Percentiles rank a stretch among this genome's conserved stretches.
These are phyloP conservation scores for Polyodon spathula DNA, from an alignment of 2,113 vertebrate species.

Conservation along the genomic window DNA sequence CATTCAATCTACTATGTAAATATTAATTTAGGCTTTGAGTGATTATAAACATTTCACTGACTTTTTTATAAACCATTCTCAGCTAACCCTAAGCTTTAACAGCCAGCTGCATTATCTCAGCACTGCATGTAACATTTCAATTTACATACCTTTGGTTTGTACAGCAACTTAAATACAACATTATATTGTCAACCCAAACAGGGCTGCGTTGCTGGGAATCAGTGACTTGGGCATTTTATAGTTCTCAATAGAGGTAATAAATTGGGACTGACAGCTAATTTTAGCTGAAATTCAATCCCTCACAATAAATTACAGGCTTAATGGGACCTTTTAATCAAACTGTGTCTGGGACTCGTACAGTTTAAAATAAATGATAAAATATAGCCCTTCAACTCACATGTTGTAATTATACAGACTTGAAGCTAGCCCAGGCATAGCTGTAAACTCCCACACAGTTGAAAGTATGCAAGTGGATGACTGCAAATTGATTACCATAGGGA, in stretches of 20 bases:
- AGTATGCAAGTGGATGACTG: too few species aligned
- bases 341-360: slow-evolving; percentile 46
- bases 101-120: too few species aligned
- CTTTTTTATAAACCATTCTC: too few species aligned
- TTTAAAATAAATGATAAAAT: slow-evolving; percentile 42
- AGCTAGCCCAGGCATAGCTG: slow-evolving; percentile 28
- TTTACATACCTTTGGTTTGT: slow-evolving; percentile 40
- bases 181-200: slow-evolving; percentile 38
- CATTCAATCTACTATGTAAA: too few species aligned
- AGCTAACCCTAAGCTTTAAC: too few species aligned
- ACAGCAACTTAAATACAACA: slow-evolving; percentile 39
- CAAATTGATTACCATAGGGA: too few species aligned
- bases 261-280: slow-evolving; percentile 57
- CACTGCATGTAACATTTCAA: slow-evolving; percentile 9
- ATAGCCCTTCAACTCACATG: slow-evolving; percentile 22
- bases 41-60: too few species aligned
- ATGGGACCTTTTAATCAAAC: slow-evolving; percentile 49
- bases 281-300: slow-evolving; percentile 55
- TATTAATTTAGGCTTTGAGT: too few species aligned
- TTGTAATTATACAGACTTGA: slow-evolving; percentile 30
- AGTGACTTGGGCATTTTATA: slow-evolving; percentile 38
- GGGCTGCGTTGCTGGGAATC: slow-evolving; percentile 30
- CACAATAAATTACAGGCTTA: slow-evolving; percentile 55
- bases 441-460: background rate
- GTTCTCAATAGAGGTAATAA: slow-evolving; percentile 52